Percentiles rank a stretch among this genome's conserved stretches.
These are phyloP conservation scores for Lepilemur septentrionalis DNA, from an alignment of 2,797 vertebrate species.

Conservation along the genomic window DNA sequence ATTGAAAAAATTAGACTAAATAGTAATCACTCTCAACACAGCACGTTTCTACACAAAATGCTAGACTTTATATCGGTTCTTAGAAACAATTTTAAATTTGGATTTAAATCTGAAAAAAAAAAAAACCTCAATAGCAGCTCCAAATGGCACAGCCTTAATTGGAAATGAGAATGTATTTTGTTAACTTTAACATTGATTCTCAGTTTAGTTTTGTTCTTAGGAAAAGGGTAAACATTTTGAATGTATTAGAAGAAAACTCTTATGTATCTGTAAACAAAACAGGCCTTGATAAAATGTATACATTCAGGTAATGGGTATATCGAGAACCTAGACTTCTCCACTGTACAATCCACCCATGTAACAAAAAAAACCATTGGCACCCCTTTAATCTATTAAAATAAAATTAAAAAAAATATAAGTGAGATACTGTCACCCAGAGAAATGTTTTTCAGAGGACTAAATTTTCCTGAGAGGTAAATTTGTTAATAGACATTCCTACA, in stretches of 20 bases:
- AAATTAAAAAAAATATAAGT: not conserved
- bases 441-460: not conserved
- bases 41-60: constrained; percentile 33
- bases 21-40: constrained; percentile 2
- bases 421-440: not conserved
- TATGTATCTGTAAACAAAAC: not conserved
- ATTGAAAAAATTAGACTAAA: not conserved
- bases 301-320: not conserved
- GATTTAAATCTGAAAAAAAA: not conserved
- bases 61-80: not conserved
- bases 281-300: not conserved
- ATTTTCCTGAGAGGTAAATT: constrained; percentile 12
- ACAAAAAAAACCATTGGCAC: not conserved
- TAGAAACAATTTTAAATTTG: constrained; percentile 42
- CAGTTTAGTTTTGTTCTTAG: not conserved
- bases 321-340: not conserved
- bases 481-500: not conserved
- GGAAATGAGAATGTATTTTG: not conserved
- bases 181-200: not conserved
- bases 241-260: not conserved
- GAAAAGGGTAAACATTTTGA: constrained; percentile 7
- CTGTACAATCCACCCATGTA: not conserved
- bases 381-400: not conserved
- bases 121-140: not conserved
- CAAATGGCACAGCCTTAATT: not conserved